Conservation (phyloP, 1,140 invertebrate genomes). For the Nixonia krombeini region DNA sequence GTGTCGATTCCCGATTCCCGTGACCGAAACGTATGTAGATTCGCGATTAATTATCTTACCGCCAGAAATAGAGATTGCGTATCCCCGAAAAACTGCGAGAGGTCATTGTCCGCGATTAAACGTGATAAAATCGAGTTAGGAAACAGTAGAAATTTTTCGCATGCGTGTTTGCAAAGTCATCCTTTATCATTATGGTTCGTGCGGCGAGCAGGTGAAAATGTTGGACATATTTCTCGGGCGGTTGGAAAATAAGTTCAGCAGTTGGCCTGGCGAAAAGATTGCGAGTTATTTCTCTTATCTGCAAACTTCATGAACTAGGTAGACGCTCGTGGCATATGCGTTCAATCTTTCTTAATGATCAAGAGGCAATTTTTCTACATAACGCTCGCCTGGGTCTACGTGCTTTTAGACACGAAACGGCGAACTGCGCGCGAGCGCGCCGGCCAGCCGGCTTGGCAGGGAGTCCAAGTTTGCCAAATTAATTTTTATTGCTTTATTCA, state of each 20-base stretch:
- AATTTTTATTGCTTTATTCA: neutral
- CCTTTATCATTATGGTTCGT: neutral
- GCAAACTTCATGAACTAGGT: conserved; percentile 36
- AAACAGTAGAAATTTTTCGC: neutral
- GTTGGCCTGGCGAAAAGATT: conserved; percentile 30
- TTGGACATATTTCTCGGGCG: conserved; percentile 24
- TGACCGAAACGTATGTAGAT: no score
- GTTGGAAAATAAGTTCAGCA: conserved; percentile 21
- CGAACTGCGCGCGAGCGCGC: conserved; percentile 17
- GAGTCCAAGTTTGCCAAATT: conserved; percentile 12
- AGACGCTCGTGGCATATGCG: conserved; percentile 28
- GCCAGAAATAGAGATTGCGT: neutral
- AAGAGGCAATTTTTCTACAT: conserved; percentile 37
- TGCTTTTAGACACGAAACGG: conserved; percentile 24
- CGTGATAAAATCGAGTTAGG: neutral
- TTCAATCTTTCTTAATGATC: conserved; percentile 45
- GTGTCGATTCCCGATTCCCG: no score
- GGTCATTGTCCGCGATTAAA: neutral
- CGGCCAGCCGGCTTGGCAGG: conserved; percentile 10
- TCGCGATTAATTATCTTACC: neutral
- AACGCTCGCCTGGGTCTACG: conserved; percentile 19
- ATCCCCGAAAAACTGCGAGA: no score
- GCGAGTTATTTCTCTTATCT: conserved; percentile 33
- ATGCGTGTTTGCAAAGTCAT: neutral
- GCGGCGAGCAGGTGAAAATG: conserved; percentile 26